Base-by-base conservation (phyloP, 2,113 vertebrate genomes). In the Nicator chloris region DNA sequence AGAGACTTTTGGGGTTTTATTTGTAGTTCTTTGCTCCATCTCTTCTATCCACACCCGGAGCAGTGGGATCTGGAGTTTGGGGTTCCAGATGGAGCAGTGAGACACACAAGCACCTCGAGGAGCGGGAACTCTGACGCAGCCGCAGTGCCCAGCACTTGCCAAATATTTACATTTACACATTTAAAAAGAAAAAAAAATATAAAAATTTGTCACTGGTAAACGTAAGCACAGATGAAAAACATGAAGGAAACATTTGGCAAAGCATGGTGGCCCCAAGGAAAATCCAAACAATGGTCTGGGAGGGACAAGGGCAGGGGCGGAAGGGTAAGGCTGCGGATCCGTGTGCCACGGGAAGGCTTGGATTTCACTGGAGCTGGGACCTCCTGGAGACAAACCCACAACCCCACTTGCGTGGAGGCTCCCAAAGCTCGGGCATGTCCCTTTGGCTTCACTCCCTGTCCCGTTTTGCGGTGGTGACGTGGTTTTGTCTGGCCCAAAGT, bases 311-410 rank as follows among this genome's bases (percentile, higher is more conserved):
- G 51, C 27, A 44, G 42, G 72, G 71, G 88, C 30, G 93, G 98
- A 98, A 98, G 96, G 97, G 93, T 61, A 96, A 96, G 96, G 95
- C 84, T 82, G 92, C 1, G 2, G 94, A 88, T 95, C 83, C 12
- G 10, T 20, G 51, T 27, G 72, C 78, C 57, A 9, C 13, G 33
- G 80, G 88, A 92, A 84, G 54, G 64, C 47, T 49, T 30, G 44
- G 42, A 28, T 42, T 93, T 51, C 66, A 78, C 44, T 2, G 13
- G 45, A 90, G n/a, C 7, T 0, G 45, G 39, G 68, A 88, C 42
- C 65, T 81, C 35, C n/a, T 15, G 70, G 83, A 54, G 50, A 30
- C 1, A 3, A 75, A 75, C 37, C 35, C 81, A 47, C 30, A 47
- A 7, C n/a, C 17, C 42, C 1, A 0, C 15, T 54, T 2, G 20